A percentile compares a stretch with the other conserved stretches of the same genome.
Evolutionary conservation across 92 coral and sea anemone genomes (phyloP).

Genomic region (Parazoanthus darwini): DNA sequence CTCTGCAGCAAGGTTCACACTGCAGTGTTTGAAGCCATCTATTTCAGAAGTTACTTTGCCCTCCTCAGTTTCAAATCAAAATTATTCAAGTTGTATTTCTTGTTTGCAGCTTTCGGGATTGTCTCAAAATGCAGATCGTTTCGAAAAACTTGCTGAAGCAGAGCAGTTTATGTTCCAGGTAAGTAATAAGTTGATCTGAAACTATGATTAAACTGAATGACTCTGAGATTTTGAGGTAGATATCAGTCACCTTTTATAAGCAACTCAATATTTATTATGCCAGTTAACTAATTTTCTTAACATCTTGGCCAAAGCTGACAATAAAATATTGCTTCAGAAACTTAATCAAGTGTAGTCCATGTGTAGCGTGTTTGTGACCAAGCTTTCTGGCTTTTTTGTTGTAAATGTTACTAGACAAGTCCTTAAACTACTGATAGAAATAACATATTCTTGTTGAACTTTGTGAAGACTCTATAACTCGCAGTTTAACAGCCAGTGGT

Average conservation of each 20-base stretch:
- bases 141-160: conserved; percentile 80
- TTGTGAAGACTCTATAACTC: too few species aligned
- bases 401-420: too few species aligned
- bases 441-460: too few species aligned
- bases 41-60: too few species aligned
- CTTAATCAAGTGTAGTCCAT: too few species aligned
- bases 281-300: not conserved
- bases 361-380: not conserved
- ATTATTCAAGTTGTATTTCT: not conserved
- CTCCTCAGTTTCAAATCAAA: too few species aligned
- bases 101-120: conserved; percentile 78
- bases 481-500: not conserved
- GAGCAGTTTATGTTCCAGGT: conserved; percentile 95
- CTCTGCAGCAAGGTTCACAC: too few species aligned
- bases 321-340: not conserved
- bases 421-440: not conserved
- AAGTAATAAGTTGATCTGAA: not conserved
- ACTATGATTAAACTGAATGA: not conserved
- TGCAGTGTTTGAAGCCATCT: too few species aligned
- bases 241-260: not conserved
- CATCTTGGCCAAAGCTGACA: not conserved
- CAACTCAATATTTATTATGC: not conserved
- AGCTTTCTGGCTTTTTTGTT: not conserved
- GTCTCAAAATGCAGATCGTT: conserved; percentile 77
- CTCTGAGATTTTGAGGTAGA: too few species aligned